A percentile compares a stretch with the other conserved stretches of the same genome.
Evolutionary conservation across 2,113 vertebrate genomes (phyloP).

Genomic region (Entomyzon cyanotis): DNA sequence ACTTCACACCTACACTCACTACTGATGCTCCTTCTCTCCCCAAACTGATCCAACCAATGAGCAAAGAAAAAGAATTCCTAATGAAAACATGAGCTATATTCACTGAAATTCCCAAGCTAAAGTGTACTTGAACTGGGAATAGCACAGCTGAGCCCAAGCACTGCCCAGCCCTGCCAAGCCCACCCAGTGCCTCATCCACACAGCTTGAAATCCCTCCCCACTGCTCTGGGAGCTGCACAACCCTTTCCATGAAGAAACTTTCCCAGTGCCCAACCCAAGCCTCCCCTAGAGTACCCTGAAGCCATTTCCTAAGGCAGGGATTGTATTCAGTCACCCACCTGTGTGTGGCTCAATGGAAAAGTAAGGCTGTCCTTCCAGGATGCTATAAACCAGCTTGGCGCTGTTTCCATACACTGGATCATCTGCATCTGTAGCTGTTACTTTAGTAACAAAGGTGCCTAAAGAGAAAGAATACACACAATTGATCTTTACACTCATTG

Average conservation of each 20-base stretch:
- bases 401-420: slow-evolving; percentile 98
- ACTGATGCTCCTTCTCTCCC: not conserved
- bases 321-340: slow-evolving; percentile 74
- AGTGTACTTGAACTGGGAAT: not conserved
- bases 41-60: not conserved
- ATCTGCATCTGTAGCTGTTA: slow-evolving; percentile 95
- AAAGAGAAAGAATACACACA: slow-evolving; percentile 25
- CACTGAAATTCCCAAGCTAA: not conserved
- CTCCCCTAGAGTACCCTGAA: not conserved
- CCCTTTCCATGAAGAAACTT: not conserved
- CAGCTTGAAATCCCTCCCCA: not conserved
- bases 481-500: slow-evolving; percentile 5
- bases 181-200: not conserved
- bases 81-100: not conserved
- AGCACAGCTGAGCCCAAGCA: not conserved
- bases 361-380: slow-evolving; percentile 96
- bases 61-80: not conserved
- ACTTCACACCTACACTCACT: not conserved
- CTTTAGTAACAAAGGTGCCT: slow-evolving; percentile 94
- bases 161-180: not conserved
- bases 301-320: not conserved
- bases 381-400: slow-evolving; percentile 95
- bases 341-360: slow-evolving; percentile 97
- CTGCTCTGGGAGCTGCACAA: not conserved
- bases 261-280: not conserved